Evolutionary conservation across 1,140 invertebrate species (phyloP).

Genomic region (Forficula auricularia): DNA sequence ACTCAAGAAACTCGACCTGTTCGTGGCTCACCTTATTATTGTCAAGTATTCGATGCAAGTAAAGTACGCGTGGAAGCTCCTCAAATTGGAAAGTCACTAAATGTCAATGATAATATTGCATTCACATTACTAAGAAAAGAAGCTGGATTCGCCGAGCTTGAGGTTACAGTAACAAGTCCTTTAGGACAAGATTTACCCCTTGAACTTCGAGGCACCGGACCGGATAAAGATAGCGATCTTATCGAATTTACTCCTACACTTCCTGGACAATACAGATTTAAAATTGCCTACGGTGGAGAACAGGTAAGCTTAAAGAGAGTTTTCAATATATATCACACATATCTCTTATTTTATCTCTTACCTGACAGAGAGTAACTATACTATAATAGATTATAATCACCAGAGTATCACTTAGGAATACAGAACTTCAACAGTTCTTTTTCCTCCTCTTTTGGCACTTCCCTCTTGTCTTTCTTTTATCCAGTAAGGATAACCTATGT

Average conservation of each 20-base stretch:
- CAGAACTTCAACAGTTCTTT: too few species aligned
- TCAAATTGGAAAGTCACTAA: constrained; percentile 50
- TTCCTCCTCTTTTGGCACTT: too few species aligned
- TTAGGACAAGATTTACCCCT: constrained; percentile 71
- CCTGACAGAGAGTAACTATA: too few species aligned
- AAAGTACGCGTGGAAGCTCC: constrained; percentile 49
- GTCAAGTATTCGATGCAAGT: constrained; percentile 82
- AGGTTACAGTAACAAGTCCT: constrained; percentile 74
- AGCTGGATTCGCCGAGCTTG: constrained; percentile 76
- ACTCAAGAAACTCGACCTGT: constrained; percentile 79
- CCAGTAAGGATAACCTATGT: too few species aligned
- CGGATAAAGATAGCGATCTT: constrained; percentile 48
- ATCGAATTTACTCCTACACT: constrained; percentile 74
- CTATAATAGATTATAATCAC: too few species aligned
- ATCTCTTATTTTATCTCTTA: too few species aligned
- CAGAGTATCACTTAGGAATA: too few species aligned
- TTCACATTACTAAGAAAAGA: constrained; percentile 74
- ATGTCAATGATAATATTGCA: constrained; percentile 65
- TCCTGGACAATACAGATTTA: constrained; percentile 77
- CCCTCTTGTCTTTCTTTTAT: too few species aligned
- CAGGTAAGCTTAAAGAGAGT: too few species aligned
- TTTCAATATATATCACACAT: constrained; percentile 5
- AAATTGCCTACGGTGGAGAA: constrained; percentile 69
- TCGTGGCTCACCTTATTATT: constrained; percentile 87
- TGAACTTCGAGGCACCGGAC: constrained; percentile 53